These are phyloP conservation scores for Micrasema longulum DNA, from an alignment of 1,140 invertebrate genomes.

Conservation along the genomic window DNA sequence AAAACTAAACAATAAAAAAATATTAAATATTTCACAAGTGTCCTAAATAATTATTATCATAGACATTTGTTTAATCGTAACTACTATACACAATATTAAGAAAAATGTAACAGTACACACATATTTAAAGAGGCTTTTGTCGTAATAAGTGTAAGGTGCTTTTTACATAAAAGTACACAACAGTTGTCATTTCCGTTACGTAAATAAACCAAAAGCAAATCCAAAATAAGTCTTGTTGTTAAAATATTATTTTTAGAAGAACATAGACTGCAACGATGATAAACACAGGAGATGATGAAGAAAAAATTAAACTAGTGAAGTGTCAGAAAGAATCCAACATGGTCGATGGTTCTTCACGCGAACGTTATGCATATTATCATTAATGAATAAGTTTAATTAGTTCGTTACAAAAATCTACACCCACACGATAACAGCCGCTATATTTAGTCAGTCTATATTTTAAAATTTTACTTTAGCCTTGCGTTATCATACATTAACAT, in stretches of 20 bases:
- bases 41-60: not conserved
- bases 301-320: not conserved
- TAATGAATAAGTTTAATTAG: conserved; percentile 25
- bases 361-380: not conserved
- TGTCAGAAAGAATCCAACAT: not conserved
- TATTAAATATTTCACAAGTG: not conserved
- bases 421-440: conserved; percentile 53
- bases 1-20: not conserved
- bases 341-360: conserved; percentile 19
- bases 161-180: conserved; percentile 8
- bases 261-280: not conserved
- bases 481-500: conserved; percentile 46
- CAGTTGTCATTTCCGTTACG: conserved; percentile 5
- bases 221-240: too few relatives aligned
- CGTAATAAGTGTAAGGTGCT: conserved; percentile 11
- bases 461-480: conserved; percentile 49
- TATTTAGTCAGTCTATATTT: conserved; percentile 56
- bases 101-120: conserved; percentile 1
- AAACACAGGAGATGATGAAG: not conserved
- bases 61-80: not conserved
- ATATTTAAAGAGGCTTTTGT: conserved; percentile 15
- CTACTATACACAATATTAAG: conserved; percentile 12
- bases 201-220: conserved; percentile 6
- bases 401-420: conserved; percentile 52
- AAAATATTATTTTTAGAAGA: too few relatives aligned